phyloP scores from a whole-genome alignment of 2,113 vertebrate genomes.

The Eretmochelys imbricata region DNA sequence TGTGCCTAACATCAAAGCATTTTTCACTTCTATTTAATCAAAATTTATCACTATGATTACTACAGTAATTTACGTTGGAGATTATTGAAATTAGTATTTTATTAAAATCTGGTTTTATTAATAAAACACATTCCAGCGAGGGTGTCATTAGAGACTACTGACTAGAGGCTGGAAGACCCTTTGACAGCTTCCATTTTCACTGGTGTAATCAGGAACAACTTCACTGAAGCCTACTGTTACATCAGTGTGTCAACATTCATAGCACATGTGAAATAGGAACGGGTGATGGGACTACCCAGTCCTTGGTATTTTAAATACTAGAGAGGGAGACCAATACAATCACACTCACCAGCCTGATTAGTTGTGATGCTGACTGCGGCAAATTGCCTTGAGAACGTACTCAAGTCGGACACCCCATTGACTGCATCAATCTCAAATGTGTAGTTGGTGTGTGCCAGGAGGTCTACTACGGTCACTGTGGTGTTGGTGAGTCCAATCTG shows the following conservation, averaged over 20 bases:
- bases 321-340: background rate
- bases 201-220: background rate
- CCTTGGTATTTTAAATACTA: background rate
- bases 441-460: slow-evolving; percentile 98
- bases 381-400: slow-evolving; percentile 85
- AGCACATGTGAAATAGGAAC: background rate
- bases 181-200: slow-evolving; percentile 37
- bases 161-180: slow-evolving; percentile 43
- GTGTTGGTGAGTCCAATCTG: slow-evolving; percentile 91
- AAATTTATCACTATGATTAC: slow-evolving; percentile 68
- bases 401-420: slow-evolving; percentile 91
- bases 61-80: slow-evolving; percentile 59
- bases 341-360: slow-evolving; percentile 94
- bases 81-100: slow-evolving; percentile 63
- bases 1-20: slow-evolving; percentile 58
- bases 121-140: slow-evolving; percentile 64
- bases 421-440: slow-evolving; percentile 95
- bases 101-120: slow-evolving; percentile 74
- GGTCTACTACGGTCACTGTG: slow-evolving; percentile 92
- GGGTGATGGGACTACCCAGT: background rate
- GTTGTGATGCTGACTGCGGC: slow-evolving; percentile 96
- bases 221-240: background rate
- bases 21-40: slow-evolving; percentile 69
- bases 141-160: slow-evolving; percentile 65
- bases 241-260: fast-evolving